Conservation (phyloP, 2,888 invertebrate species). For the Allophyes oxyacanthae region DNA sequence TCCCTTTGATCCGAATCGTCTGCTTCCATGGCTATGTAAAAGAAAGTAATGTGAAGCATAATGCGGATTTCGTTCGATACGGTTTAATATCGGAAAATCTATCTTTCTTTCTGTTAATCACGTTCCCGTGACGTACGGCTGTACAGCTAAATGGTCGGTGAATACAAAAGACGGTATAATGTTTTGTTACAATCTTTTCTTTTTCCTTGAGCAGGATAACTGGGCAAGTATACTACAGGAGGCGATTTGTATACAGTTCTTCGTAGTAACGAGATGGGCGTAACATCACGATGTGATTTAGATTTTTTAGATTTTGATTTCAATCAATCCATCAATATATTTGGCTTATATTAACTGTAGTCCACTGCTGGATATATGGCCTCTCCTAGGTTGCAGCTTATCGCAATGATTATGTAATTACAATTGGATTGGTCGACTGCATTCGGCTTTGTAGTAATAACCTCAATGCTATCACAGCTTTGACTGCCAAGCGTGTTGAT, state of each 20-base stretch:
- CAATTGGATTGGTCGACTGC: not conserved
- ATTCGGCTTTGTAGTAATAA: slow-evolving; percentile 5
- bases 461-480: slow-evolving; percentile 6
- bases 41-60: slow-evolving; percentile 44
- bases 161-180: slow-evolving; percentile 46
- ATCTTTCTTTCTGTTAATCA: slow-evolving; percentile 49
- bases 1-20: slow-evolving; percentile 51
- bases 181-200: slow-evolving; percentile 15
- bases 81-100: slow-evolving; percentile 47
- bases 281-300: no score
- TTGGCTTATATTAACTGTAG: no score
- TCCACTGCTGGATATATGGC: no score
- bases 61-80: slow-evolving; percentile 40
- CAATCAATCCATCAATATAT: no score
- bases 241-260: not conserved
- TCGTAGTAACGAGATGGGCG: no score
- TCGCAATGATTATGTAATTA: slow-evolving; percentile 5
- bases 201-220: slow-evolving; percentile 27
- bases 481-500: slow-evolving; percentile 25
- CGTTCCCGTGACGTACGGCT: slow-evolving; percentile 33
- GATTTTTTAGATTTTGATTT: no score
- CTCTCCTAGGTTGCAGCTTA: no score
- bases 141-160: slow-evolving; percentile 34
- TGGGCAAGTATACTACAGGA: slow-evolving; percentile 6
- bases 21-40: slow-evolving; percentile 44